Evolutionary conservation across 2,113 vertebrate genomes (phyloP).

Genomic region (Pseudorasbora parva): DNA sequence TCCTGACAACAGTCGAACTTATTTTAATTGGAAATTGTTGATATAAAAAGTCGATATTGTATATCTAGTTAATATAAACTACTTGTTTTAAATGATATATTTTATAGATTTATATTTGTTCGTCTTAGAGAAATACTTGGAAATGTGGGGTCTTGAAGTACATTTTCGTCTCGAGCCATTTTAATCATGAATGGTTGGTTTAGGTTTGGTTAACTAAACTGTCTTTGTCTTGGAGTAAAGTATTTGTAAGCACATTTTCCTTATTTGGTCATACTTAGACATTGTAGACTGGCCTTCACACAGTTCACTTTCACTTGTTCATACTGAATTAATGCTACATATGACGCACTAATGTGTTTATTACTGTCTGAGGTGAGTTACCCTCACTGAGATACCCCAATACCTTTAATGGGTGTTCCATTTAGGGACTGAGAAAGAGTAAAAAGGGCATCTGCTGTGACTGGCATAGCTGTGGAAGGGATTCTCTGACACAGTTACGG

Average conservation of each 20-base stretch:
- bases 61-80: background rate
- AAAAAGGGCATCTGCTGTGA: conserved; percentile 96
- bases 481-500: conserved; percentile 69
- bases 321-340: background rate
- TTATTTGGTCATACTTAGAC: background rate
- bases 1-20: background rate
- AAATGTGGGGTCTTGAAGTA: background rate
- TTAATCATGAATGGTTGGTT: background rate
- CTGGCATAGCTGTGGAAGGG: conserved; percentile 75
- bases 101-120: background rate
- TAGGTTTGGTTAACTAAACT: background rate
- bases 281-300: background rate
- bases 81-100: background rate
- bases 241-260: background rate
- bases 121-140: background rate
- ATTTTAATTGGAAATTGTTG: background rate
- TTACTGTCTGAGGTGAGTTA: background rate
- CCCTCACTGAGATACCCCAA: background rate
- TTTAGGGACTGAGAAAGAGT: background rate
- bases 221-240: background rate
- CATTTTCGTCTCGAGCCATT: background rate
- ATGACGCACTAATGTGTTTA: background rate
- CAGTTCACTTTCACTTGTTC: background rate
- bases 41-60: background rate
- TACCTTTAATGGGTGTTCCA: background rate